A percentile compares a stretch with the other conserved stretches of the same genome.
Conservation (phyloP, 2,888 invertebrate species). For the Ophion costatus region DNA sequence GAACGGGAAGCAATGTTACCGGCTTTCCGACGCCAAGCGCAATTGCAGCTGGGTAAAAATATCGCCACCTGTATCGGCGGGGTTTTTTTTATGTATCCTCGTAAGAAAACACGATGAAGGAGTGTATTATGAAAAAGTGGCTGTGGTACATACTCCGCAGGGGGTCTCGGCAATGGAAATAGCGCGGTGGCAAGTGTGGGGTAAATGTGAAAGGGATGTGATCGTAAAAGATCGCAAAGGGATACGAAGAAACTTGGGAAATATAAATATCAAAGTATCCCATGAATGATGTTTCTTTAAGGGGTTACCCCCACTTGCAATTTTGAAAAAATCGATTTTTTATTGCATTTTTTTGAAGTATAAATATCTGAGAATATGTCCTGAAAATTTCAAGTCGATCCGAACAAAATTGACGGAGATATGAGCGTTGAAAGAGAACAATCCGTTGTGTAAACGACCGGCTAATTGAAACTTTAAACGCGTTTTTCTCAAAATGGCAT, state of each 20-base stretch:
- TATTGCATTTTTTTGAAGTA: no score
- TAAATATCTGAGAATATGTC: no score
- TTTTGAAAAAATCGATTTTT: no score
- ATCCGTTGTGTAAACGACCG: no score
- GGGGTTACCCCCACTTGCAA: no score
- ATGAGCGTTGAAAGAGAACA: no score
- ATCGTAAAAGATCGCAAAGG: not conserved
- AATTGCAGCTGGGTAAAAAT: not conserved
- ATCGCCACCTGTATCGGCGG: not conserved
- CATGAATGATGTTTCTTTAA: not conserved
- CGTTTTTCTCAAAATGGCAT: no score
- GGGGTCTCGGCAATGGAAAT: not conserved
- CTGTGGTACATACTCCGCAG: not conserved
- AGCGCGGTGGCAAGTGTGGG: not conserved
- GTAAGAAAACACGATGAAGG: not conserved
- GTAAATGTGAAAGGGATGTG: not conserved
- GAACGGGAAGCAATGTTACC: not conserved
- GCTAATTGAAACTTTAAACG: no score
- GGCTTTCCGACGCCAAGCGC: not conserved
- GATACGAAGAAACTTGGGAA: not conserved
- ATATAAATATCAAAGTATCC: not conserved
- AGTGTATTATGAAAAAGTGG: not conserved
- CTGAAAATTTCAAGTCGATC: no score
- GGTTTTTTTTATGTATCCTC: not conserved
- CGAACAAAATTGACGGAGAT: no score